These are phyloP conservation scores for Drosophila takahashii DNA, from an alignment of 1,140 invertebrate genomes.

Conservation along the genomic window DNA sequence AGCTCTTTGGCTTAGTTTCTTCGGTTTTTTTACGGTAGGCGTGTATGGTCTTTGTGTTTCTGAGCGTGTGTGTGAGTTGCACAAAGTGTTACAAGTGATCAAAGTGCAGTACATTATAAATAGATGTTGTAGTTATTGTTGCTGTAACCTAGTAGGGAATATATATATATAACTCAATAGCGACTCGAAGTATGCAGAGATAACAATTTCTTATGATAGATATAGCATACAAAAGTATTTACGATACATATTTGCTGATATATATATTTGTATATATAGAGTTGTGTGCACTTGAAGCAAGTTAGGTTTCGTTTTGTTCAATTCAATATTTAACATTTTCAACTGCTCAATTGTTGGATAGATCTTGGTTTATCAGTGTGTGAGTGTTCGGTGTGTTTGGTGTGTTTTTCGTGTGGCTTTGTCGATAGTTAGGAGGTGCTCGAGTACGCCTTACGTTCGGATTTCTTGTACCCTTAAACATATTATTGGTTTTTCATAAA, in stretches of 20 bases:
- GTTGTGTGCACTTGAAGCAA: constrained; percentile 73
- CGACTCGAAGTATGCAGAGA: constrained; percentile 58
- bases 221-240: constrained; percentile 58
- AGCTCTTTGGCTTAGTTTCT: constrained; percentile 21
- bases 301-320: constrained; percentile 18
- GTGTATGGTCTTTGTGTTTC: constrained; percentile 35
- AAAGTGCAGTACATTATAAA: constrained; percentile 67
- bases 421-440: constrained; percentile 70
- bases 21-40: constrained; percentile 32
- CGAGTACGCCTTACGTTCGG: constrained; percentile 59
- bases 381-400: constrained; percentile 33
- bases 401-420: constrained; percentile 37
- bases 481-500: constrained; percentile 34
- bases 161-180: constrained; percentile 55
- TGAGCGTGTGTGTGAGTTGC: constrained; percentile 60
- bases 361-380: constrained; percentile 36
- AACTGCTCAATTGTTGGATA: constrained; percentile 61
- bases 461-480: constrained; percentile 61
- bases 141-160: constrained; percentile 62
- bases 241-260: constrained; percentile 49
- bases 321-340: constrained; percentile 41
- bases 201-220: constrained; percentile 50
- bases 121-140: constrained; percentile 51
- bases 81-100: constrained; percentile 71
- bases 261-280: constrained; percentile 10